Evolutionary conservation across 2,888 invertebrate species (phyloP), one percentile per base, ranked within the genome.

Genomic region (Lydus trimaculatus): DNA sequence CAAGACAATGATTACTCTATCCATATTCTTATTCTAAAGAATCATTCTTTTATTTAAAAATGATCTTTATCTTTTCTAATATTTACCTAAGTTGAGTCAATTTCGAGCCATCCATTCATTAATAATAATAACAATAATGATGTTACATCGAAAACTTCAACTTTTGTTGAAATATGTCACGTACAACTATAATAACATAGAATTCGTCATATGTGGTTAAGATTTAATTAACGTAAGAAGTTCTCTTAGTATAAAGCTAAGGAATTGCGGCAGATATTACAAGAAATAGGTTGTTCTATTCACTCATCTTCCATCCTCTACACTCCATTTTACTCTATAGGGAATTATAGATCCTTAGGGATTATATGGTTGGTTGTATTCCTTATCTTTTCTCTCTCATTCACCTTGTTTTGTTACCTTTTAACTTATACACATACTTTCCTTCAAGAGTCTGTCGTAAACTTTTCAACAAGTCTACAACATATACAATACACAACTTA

Each of bases 211-310:
- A 69, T 65, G 72, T 63, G 73, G 70, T 72, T 73, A 63, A 66
- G 72, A 73, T 73, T 75, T 73, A 75, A 75, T 75, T 73, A 73
- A 71, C 66, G 70, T 65, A 69, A 72, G 73, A 72, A 72, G 69
- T 73, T 75, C 64, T 64, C 20, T 4, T 20, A 7, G 6, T 28
- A 20, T 65, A 58, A 69, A 66, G 70, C 65, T 62, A 20, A 48
- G 63, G 63, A 69, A 69, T 69, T 69, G 69, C 65, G 65, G 69
- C 65, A 69, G 63, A 65, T 69, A 69, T 69, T 69, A 69, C 69
- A 69, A 69, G 60, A 69, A 69, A 69, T 69, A 69, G 61, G 66
- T 65, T 63, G 56, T 56, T 15, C 28, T 23, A 15, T 56, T 56
- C 56, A 7, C 52, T 11, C 15, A 3, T 23, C 23, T 25, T 15